phyloP scores from a whole-genome alignment of 2,797 vertebrate species.

The Otus scops region DNA sequence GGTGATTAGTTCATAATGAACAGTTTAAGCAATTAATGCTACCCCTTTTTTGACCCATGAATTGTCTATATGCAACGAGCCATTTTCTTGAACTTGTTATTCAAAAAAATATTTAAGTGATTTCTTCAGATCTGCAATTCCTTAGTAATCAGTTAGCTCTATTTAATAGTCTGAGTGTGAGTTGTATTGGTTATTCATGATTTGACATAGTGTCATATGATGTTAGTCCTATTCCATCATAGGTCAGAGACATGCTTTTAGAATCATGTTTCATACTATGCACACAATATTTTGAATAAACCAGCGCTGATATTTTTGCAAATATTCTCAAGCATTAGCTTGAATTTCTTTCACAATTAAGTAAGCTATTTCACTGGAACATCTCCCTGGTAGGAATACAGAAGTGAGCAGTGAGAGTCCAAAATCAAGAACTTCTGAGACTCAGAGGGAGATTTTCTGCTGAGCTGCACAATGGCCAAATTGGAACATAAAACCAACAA shows the following conservation, averaged over 20 bases:
- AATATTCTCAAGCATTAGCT: background rate
- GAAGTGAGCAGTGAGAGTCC: background rate
- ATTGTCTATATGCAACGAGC: slow-evolving; percentile 27
- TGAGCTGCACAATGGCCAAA: background rate
- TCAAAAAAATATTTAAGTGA: background rate
- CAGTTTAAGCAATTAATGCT: slow-evolving; percentile 42
- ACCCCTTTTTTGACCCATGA: slow-evolving; percentile 33
- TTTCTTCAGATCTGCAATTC: slow-evolving; percentile 6
- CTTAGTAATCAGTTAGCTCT: background rate
- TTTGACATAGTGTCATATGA: background rate
- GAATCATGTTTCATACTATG: background rate
- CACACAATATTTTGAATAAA: background rate
- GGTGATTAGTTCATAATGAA: slow-evolving; percentile 53
- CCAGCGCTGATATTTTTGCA: background rate
- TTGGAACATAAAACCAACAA: background rate
- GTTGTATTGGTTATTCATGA: background rate
- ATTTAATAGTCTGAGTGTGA: background rate
- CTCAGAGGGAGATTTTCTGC: background rate
- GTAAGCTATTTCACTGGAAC: background rate
- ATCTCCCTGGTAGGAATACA: background rate
- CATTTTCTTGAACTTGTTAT: slow-evolving; percentile 22
- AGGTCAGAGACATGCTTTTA: background rate
- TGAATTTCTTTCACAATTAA: background rate
- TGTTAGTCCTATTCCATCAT: background rate
- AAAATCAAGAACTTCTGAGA: background rate